These are phyloP conservation scores for Eupithecia dodoneata DNA, from an alignment of 2,888 invertebrate genomes.

Conservation along the genomic window DNA sequence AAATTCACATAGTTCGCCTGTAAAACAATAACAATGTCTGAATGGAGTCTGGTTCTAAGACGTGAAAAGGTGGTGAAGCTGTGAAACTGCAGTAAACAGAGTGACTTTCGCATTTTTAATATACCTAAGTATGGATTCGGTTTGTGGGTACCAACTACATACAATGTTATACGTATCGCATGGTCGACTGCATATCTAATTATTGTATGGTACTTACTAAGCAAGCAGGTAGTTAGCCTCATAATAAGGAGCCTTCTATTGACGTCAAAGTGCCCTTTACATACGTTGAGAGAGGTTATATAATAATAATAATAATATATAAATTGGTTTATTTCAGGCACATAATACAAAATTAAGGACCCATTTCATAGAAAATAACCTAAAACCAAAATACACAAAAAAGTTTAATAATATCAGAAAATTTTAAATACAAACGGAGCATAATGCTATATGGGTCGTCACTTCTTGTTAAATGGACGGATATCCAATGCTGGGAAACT, in stretches of 20 bases:
- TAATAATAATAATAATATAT: no score
- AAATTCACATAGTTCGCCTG: not conserved
- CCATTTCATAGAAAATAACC: no score
- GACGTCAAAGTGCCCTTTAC: slow-evolving; percentile 4
- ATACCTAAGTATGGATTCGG: not conserved
- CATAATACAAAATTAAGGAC: no score
- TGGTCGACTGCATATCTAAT: slow-evolving; percentile 12
- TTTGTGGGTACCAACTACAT: slow-evolving; percentile 5
- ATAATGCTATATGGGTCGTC: no score
- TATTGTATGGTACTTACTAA: slow-evolving; percentile 3
- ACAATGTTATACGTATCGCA: not conserved
- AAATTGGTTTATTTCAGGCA: no score
- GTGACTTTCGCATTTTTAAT: not conserved
- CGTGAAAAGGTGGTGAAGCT: not conserved
- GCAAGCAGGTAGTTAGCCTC: not conserved
- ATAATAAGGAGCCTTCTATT: not conserved
- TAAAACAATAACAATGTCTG: not conserved
- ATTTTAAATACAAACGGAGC: no score
- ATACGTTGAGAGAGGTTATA: not conserved
- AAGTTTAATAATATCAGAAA: no score
- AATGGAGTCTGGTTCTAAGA: not conserved
- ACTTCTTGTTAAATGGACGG: no score
- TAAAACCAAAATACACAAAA: no score
- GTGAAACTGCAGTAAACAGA: not conserved
- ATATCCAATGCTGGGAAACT: no score